These are phyloP conservation scores for Paracyclopina nana DNA, from an alignment of 1,140 invertebrate species.

Conservation along the genomic window DNA sequence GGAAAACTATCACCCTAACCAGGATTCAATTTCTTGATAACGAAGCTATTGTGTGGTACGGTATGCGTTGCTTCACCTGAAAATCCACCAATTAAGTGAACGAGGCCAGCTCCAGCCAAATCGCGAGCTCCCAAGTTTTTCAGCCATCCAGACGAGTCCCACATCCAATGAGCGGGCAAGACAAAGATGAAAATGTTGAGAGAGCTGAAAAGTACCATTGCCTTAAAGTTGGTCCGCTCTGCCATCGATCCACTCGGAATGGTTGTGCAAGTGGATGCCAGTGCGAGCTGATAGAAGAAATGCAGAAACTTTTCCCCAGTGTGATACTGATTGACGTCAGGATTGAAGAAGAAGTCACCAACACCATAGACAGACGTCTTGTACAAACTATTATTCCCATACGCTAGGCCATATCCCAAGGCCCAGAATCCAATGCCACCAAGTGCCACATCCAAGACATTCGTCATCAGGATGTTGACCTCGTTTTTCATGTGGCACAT, in stretches of 20 bases:
- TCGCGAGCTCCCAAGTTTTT: conserved; percentile 56
- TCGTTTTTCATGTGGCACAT: conserved; percentile 81
- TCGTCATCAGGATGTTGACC: conserved; percentile 92
- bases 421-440: conserved; percentile 87
- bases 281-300: conserved; percentile 70
- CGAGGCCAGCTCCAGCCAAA: conserved; percentile 66
- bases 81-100: conserved; percentile 58
- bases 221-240: conserved; percentile 17
- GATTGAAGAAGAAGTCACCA: conserved; percentile 24
- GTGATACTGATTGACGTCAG: neutral
- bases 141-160: conserved; percentile 62
- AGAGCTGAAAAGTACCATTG: conserved; percentile 38
- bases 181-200: conserved; percentile 49
- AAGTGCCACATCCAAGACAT: conserved; percentile 72
- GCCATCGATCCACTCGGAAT: conserved; percentile 39
- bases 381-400: conserved; percentile 42
- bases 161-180: conserved; percentile 55
- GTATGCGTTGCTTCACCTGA: no score
- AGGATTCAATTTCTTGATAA: no score
- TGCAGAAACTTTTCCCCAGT: conserved; percentile 58
- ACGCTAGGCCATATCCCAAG: conserved; percentile 78
- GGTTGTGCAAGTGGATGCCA: conserved; percentile 72
- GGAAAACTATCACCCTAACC: neutral
- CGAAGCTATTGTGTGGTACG: no score
- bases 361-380: conserved; percentile 31